Conservation (phyloP, 2,113 vertebrate species). For the Toxotes chatareus region DNA sequence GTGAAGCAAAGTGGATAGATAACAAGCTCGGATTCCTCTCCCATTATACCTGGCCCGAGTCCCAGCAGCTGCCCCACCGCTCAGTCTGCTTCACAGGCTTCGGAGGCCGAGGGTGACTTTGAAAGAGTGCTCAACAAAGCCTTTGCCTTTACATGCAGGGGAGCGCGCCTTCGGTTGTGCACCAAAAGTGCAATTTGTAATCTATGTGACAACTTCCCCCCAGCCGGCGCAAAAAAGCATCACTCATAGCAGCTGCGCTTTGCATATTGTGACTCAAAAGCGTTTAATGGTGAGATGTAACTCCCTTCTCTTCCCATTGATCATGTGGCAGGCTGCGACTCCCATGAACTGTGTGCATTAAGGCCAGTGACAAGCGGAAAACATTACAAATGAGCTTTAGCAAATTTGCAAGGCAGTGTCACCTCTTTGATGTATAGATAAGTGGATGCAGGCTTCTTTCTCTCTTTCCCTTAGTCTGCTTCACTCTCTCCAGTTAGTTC, state of each 20-base stretch:
- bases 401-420: slow-evolving; percentile 77
- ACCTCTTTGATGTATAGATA: slow-evolving; percentile 72
- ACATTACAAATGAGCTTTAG: slow-evolving; percentile 82
- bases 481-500: slow-evolving; percentile 21
- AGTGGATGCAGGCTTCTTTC: slow-evolving; percentile 46
- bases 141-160: slow-evolving; percentile 66
- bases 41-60: slow-evolving; percentile 25
- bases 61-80: not conserved
- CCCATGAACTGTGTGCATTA: slow-evolving; percentile 79
- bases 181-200: slow-evolving; percentile 78
- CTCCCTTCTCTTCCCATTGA: slow-evolving; percentile 76
- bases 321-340: slow-evolving; percentile 77
- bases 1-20: slow-evolving; percentile 50
- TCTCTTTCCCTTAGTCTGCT: slow-evolving; percentile 9
- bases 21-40: slow-evolving; percentile 53
- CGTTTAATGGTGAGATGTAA: slow-evolving; percentile 84
- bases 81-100: slow-evolving; percentile 27
- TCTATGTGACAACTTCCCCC: slow-evolving; percentile 71
- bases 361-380: slow-evolving; percentile 81
- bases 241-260: slow-evolving; percentile 66
- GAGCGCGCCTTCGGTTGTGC: slow-evolving; percentile 51
- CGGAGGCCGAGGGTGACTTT: slow-evolving; percentile 62
- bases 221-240: slow-evolving; percentile 59
- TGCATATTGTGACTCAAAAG: slow-evolving; percentile 79
- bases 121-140: slow-evolving; percentile 60